Percentiles rank a stretch among this genome's conserved stretches.
Conservation (phyloP, 2,888 invertebrate species). For the Phasia obesa region DNA sequence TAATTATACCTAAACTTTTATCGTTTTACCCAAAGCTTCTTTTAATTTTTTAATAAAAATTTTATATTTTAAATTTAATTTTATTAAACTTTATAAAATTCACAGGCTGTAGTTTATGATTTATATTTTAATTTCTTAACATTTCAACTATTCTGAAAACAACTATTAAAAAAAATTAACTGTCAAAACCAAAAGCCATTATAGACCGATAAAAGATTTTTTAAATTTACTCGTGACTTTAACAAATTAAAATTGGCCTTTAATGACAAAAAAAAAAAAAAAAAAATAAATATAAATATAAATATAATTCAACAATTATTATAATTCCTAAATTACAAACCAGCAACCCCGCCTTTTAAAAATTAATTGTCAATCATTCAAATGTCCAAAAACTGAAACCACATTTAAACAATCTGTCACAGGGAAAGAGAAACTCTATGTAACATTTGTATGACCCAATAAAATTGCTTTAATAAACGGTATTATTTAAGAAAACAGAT, state of each 20-base stretch:
- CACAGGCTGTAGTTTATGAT: no score
- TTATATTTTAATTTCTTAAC: no score
- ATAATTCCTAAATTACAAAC: slow-evolving; percentile 13
- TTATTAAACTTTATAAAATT: no score
- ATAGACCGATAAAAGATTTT: no score
- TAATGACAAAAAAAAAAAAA: not conserved
- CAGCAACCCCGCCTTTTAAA: not conserved
- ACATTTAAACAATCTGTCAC: slow-evolving; percentile 52
- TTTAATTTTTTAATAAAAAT: no score
- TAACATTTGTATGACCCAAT: slow-evolving; percentile 58
- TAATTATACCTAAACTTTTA: no score
- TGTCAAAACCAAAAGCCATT: no score
- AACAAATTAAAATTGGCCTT: not conserved
- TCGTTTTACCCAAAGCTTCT: no score
- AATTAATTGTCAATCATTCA: slow-evolving; percentile 64
- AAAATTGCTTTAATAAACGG: slow-evolving; percentile 42
- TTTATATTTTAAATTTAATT: no score
- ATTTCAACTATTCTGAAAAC: no score
- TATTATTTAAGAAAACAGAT: slow-evolving; percentile 17
- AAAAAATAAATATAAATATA: not conserved
- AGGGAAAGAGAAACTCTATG: not conserved
- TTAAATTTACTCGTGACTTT: not conserved
- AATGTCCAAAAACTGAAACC: slow-evolving; percentile 58
- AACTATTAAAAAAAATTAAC: no score
- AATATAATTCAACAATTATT: not conserved